phyloP scores from a whole-genome alignment of 2,888 invertebrate species.

The Buathra laborator region DNA sequence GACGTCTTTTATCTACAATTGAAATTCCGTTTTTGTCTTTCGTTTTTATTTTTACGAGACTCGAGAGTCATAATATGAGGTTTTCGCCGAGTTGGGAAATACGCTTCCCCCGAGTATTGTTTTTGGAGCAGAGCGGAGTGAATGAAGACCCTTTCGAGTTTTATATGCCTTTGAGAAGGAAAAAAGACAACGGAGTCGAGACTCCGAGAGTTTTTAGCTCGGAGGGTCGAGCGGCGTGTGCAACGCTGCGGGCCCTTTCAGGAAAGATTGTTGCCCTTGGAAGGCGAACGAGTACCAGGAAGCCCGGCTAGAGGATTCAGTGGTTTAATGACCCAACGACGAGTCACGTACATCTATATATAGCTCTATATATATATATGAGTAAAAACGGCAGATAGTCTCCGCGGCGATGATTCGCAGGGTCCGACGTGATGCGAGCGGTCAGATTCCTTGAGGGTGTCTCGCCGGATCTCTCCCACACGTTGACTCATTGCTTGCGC shows the following conservation, averaged over 20 bases:
- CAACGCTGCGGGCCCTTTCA: conserved; percentile 8
- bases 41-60: conserved; percentile 1
- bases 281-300: conserved; percentile 24
- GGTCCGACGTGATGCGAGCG: not conserved
- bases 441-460: conserved; percentile 7
- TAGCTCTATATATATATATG: not conserved
- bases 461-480: conserved; percentile 11
- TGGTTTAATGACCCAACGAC: conserved; percentile 31
- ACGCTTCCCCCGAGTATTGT: not conserved
- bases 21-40: not conserved
- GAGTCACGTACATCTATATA: conserved; percentile 29
- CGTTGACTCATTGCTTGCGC: conserved; percentile 45
- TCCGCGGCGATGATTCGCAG: conserved; percentile 39
- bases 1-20: conserved; percentile 5
- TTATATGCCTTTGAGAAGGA: not conserved
- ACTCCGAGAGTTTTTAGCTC: not conserved
- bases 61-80: not conserved
- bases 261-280: conserved; percentile 23
- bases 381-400: conserved; percentile 12
- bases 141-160: not conserved
- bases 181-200: not conserved
- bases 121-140: not conserved
- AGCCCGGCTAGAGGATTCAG: conserved; percentile 2
- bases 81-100: not conserved
- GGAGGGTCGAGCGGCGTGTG: not conserved